phyloP scores from a whole-genome alignment of 2,888 invertebrate genomes.

The Theretra japonica region DNA sequence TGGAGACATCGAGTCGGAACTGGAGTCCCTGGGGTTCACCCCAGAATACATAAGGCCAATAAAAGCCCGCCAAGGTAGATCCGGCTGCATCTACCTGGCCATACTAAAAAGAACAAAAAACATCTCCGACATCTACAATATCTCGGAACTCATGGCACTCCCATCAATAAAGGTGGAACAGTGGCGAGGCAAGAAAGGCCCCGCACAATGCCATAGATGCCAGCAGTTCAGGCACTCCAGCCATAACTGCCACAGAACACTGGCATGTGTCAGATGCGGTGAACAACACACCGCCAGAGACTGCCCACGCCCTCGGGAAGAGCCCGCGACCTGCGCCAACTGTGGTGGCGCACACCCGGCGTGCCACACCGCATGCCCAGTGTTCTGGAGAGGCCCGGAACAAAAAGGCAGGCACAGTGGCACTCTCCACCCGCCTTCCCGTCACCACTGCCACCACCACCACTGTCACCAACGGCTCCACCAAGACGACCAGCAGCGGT shows the following conservation, averaged over 20 bases:
- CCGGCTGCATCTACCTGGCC: neutral
- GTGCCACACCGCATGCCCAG: neutral
- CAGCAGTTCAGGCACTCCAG: conserved; percentile 8
- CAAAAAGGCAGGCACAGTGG: neutral
- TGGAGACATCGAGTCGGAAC: neutral
- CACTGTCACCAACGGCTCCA: too few relatives aligned
- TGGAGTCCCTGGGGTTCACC: neutral
- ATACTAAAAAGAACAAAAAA: neutral
- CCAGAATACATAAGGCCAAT: neutral
- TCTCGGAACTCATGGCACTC: neutral
- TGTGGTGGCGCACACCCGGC: neutral
- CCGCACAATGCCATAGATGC: conserved; percentile 6
- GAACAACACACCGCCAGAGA: conserved; percentile 31
- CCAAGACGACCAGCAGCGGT: too few relatives aligned
- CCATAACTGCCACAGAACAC: neutral
- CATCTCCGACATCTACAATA: neutral
- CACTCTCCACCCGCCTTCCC: neutral
- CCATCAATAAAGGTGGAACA: neutral
- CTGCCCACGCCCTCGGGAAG: conserved; percentile 33
- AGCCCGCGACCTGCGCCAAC: conserved; percentile 36
- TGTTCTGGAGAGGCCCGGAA: neutral
- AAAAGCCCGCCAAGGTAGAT: neutral
- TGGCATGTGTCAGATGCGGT: conserved; percentile 35
- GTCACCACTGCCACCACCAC: too few relatives aligned
- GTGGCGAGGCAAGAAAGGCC: neutral